Percentiles rank a stretch among this genome's conserved stretches.
These are phyloP conservation scores for Pomatorhinus ruficollis DNA, from an alignment of 2,113 vertebrate species.

Conservation along the genomic window DNA sequence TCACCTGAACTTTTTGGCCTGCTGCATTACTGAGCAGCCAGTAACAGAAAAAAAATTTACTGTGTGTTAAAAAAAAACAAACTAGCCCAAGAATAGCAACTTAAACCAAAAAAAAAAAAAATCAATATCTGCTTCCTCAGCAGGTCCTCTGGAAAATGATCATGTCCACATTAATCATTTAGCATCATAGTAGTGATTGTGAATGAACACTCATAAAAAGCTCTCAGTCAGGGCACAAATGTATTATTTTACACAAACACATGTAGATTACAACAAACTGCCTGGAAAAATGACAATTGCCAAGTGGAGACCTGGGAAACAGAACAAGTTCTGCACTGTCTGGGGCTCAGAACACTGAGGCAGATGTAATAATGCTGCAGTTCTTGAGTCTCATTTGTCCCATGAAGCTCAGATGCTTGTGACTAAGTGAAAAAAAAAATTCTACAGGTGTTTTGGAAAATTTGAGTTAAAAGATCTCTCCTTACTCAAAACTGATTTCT, in stretches of 20 bases:
- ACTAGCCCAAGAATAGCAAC: not conserved
- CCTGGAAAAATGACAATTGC: not conserved
- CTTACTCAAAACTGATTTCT: conserved; percentile 7
- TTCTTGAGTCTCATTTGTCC: not conserved
- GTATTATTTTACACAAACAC: not conserved
- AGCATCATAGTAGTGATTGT: not conserved
- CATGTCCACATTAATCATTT: not conserved
- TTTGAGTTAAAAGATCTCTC: not conserved
- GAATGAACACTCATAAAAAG: not conserved
- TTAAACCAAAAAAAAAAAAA: not conserved
- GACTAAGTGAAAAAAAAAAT: not conserved
- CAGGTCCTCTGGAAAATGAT: not conserved
- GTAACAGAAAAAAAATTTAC: not conserved
- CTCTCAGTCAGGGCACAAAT: not conserved
- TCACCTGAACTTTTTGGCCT: not conserved
- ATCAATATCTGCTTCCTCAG: conserved; percentile 5
- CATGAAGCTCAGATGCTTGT: not conserved
- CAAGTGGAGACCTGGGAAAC: not conserved
- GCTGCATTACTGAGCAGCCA: not conserved
- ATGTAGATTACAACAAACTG: not conserved
- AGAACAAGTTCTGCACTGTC: not conserved
- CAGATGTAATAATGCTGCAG: not conserved
- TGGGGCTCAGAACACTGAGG: not conserved
- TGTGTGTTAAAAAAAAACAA: not conserved
- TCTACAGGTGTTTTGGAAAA: conserved; percentile 31